Evolutionary conservation across 2,888 invertebrate species (phyloP).

Genomic region (Ormyrus thymus): DNA sequence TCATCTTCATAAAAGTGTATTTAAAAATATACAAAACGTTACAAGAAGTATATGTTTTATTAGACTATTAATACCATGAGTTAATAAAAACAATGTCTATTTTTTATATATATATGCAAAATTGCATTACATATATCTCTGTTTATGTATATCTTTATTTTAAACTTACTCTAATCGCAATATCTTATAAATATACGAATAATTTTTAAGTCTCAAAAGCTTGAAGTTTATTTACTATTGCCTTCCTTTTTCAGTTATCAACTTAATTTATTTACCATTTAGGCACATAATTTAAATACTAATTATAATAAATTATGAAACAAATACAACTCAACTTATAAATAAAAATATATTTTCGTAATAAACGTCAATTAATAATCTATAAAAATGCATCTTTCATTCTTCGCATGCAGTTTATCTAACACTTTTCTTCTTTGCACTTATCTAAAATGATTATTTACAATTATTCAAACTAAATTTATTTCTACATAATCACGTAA

Average conservation of each 20-base stretch:
- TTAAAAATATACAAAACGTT: constrained; percentile 38
- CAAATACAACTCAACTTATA: too few relatives aligned
- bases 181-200: constrained; percentile 44
- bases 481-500: too few relatives aligned
- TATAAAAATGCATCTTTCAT: too few relatives aligned
- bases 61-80: constrained; percentile 46
- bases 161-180: constrained; percentile 42
- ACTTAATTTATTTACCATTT: too few relatives aligned
- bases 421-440: too few relatives aligned
- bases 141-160: constrained; percentile 45
- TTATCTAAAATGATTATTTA: too few relatives aligned
- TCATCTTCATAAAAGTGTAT: constrained; percentile 51
- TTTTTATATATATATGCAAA: constrained; percentile 54
- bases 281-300: too few relatives aligned
- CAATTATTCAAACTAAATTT: too few relatives aligned
- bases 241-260: background rate
- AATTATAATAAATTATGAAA: too few relatives aligned
- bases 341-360: background rate
- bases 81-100: constrained; percentile 52
- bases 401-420: too few relatives aligned
- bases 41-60: constrained; percentile 46
- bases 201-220: constrained; percentile 43
- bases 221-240: constrained; percentile 10
- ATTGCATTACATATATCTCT: constrained; percentile 47
- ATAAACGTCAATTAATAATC: background rate